Conservation (phyloP, 2,888 invertebrate genomes). For the Hermaeophaga mercurialis region DNA sequence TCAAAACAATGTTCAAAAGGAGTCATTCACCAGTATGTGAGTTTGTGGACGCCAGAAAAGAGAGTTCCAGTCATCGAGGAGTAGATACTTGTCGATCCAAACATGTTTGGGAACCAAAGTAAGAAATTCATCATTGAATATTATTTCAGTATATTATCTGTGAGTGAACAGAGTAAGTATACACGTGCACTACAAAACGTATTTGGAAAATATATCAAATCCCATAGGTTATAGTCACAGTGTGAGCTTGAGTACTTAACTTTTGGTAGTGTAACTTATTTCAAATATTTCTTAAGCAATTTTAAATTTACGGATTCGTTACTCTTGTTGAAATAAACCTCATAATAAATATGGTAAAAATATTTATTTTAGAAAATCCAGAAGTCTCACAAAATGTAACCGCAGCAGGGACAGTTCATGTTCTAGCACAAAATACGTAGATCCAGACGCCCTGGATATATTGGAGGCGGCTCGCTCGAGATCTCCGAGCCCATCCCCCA, state of each 20-base stretch:
- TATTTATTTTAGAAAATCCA: constrained; percentile 16
- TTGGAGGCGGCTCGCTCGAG: constrained; percentile 21
- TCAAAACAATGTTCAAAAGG: constrained; percentile 42
- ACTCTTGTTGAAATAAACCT: too few relatives aligned
- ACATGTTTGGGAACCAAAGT: constrained; percentile 24
- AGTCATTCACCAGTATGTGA: constrained; percentile 32
- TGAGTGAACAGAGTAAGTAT: too few relatives aligned
- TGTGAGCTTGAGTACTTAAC: too few relatives aligned
- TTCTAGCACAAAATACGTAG: constrained; percentile 37
- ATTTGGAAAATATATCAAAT: too few relatives aligned
- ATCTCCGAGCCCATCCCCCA: constrained; percentile 29
- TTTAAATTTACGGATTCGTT: too few relatives aligned
- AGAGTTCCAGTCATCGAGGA: not conserved
- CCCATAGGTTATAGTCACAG: too few relatives aligned
- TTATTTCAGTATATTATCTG: too few relatives aligned
- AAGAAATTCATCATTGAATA: too few relatives aligned
- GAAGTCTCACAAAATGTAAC: constrained; percentile 16
- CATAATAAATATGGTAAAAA: too few relatives aligned
- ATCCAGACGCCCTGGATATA: constrained; percentile 24
- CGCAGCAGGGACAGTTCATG: constrained; percentile 41
- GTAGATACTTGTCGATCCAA: constrained; percentile 11
- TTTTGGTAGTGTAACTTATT: too few relatives aligned
- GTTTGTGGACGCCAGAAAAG: constrained; percentile 6
- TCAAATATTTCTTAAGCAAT: too few relatives aligned
- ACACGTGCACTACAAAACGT: too few relatives aligned